These are phyloP conservation scores for Cyclopterus lumpus DNA, from an alignment of 2,797 vertebrate genomes.

Conservation along the genomic window DNA sequence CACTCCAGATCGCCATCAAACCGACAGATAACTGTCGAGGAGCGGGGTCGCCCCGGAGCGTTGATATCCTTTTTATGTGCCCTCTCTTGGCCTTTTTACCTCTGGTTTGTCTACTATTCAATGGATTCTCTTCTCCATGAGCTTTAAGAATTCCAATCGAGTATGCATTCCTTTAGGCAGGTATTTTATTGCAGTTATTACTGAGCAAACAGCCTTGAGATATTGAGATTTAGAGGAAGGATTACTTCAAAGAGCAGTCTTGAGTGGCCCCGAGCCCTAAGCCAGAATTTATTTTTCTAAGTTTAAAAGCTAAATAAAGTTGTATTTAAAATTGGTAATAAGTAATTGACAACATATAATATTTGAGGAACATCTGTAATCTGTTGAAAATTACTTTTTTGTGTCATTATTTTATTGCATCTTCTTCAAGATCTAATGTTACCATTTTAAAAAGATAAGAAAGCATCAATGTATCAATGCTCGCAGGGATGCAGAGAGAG, in stretches of 20 bases:
- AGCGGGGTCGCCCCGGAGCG: conserved; percentile 33
- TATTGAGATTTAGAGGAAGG: background rate
- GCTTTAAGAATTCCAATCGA: conserved; percentile 5
- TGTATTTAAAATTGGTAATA: background rate
- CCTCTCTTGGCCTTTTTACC: background rate
- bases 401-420: background rate
- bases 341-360: background rate
- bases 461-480: background rate
- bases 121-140: conserved; percentile 6
- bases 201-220: background rate
- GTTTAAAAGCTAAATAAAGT: background rate
- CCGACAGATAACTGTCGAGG: conserved; percentile 83
- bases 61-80: conserved; percentile 21
- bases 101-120: background rate
- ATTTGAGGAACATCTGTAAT: background rate
- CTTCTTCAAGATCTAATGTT: background rate
- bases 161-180: conserved; percentile 6
- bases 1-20: conserved; percentile 82
- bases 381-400: background rate
- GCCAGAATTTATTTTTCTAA: background rate
- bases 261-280: background rate
- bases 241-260: background rate
- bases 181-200: conserved; percentile 2
- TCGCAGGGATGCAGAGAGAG: background rate
- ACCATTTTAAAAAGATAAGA: background rate